These are phyloP conservation scores for Ispidina lecontei DNA, from an alignment of 2,797 vertebrate genomes.

Conservation along the genomic window DNA sequence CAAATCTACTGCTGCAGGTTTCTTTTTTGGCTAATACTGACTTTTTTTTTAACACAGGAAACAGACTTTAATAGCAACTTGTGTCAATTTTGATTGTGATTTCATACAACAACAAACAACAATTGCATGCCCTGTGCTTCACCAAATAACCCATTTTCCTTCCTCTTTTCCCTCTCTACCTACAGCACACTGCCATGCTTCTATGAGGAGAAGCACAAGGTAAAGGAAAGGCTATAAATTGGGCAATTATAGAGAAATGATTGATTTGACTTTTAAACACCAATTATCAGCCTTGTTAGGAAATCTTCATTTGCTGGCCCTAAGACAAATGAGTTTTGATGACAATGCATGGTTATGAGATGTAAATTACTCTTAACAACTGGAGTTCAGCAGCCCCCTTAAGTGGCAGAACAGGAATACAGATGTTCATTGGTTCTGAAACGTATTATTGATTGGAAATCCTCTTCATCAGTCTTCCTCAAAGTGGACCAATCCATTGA, in stretches of 20 bases:
- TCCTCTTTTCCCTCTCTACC: constrained; percentile 47
- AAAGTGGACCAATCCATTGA: not conserved
- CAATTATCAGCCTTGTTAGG: constrained; percentile 37
- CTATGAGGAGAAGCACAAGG: constrained; percentile 24
- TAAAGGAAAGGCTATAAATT: constrained; percentile 45
- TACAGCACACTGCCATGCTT: constrained; percentile 29
- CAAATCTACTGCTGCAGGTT: constrained; percentile 86
- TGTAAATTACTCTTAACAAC: not conserved
- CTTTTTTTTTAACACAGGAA: constrained; percentile 85
- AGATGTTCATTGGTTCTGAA: not conserved
- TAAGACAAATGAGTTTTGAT: constrained; percentile 50
- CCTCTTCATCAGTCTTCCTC: not conserved
- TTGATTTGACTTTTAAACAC: constrained; percentile 60
- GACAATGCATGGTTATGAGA: not conserved
- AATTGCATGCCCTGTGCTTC: constrained; percentile 63
- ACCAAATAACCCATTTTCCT: constrained; percentile 64
- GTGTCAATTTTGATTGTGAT: constrained; percentile 88
- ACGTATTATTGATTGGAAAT: not conserved
- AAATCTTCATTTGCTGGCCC: constrained; percentile 7
- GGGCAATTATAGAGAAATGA: constrained; percentile 32
- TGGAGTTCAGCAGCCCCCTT: not conserved
- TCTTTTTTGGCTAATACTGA: constrained; percentile 74
- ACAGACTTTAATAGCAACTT: constrained; percentile 85
- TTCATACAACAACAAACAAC: constrained; percentile 86
- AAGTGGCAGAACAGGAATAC: not conserved